These are phyloP conservation scores for Cybosia mesomella DNA, from an alignment of 2,888 invertebrate species.

Conservation along the genomic window DNA sequence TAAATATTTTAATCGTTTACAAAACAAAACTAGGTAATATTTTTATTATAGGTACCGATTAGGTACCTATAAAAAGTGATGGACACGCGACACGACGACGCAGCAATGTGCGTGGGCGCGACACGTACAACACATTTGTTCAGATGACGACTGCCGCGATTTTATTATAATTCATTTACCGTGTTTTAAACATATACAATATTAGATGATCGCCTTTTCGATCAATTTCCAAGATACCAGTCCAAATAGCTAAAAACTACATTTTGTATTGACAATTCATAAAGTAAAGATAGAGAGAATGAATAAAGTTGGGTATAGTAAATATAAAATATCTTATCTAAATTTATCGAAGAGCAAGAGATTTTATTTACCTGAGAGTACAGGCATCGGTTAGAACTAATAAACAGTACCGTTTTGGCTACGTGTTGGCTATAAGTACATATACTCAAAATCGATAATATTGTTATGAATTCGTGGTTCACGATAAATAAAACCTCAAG, in stretches of 20 bases:
- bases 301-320: constrained; percentile 12
- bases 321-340: constrained; percentile 33
- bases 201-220: constrained; percentile 44
- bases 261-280: constrained; percentile 15
- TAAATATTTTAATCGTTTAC: constrained; percentile 34
- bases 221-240: constrained; percentile 39
- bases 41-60: constrained; percentile 26
- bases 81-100: constrained; percentile 46
- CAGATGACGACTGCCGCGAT: constrained; percentile 72
- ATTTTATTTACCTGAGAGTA: constrained; percentile 22
- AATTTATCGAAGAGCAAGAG: constrained; percentile 17
- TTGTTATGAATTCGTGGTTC: background rate
- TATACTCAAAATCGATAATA: background rate
- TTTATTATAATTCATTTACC: constrained; percentile 85
- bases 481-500: background rate
- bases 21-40: constrained; percentile 21
- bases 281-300: constrained; percentile 21
- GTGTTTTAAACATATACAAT: constrained; percentile 67
- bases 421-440: background rate
- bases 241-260: constrained; percentile 23
- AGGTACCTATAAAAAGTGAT: constrained; percentile 44
- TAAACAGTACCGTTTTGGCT: constrained; percentile 20
- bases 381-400: constrained; percentile 20
- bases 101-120: constrained; percentile 70
- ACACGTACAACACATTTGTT: constrained; percentile 83